Evolutionary conservation across 2,113 vertebrate species (phyloP), one percentile per base, ranked within the genome.

Genomic region (Maccullochella peelii): DNA sequence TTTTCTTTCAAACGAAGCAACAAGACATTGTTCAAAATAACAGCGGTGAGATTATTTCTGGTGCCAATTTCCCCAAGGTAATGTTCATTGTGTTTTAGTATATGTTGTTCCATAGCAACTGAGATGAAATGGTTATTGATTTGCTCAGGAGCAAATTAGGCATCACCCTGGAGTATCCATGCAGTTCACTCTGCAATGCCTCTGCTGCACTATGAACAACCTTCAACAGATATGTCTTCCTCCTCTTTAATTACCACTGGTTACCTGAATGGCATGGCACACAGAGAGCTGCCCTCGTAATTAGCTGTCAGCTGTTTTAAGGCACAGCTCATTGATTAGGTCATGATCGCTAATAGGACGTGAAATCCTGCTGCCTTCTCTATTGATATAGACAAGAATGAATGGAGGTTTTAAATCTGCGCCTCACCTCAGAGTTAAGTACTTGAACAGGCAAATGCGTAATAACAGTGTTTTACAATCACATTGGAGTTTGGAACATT

Each of bases 281-380:
- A 69, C 84, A 55, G 38, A 61, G 84, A 82, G 81, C 88, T 88
- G 88, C 86, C 88, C 89, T 86, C 72, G 82, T 94, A 94, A 95
- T 96, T 95, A 94, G 91, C 92, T 90, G 92, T 95, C 93, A 94
- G 93, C 92, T 94, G 91, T 94, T 95, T 94, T 88, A 91, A 91
- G 67, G 86, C 90, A 89, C 83, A 91, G 93, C 87, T 92, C 94
- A 95, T 96, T 95, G 95, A 95, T 95, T 92, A 90, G 89, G 89
- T 84, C 91, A 87, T 92, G 91, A 95, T 94, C 47, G 75, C 92
- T 95, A 94, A 95, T 79, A 94, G 89, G 91, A 95, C 65, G 83
- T 94, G 91, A 93, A 92, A 89, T 92, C 88, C 75, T 23, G 33
- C 81, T 87, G 89, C 85, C 82, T 89, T 80, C 70, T 85, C 67